Evolutionary conservation across 2,888 invertebrate genomes (phyloP), one percentile per base, ranked within the genome.

Genomic region (Tribolium freemani): DNA sequence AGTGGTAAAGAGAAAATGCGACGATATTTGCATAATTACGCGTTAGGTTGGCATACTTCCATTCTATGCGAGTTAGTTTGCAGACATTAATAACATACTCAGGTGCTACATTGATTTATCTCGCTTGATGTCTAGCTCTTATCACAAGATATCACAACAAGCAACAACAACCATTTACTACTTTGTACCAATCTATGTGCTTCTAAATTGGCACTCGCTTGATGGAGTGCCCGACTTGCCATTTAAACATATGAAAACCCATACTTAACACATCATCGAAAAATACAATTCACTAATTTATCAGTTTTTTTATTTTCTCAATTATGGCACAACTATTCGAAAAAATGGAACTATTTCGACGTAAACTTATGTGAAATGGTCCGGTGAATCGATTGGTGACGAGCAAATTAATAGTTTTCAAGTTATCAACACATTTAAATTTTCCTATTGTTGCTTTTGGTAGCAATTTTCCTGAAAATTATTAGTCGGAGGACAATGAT

Each of bases 21-120:
- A 67, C 73, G 72, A 77, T 74, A 81, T 81, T 78, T 80, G 79
- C 79, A 80, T 79, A 79, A 81, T 81, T 80, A 79, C 77, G 78
- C 76, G 75, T 76, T 77, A 75, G 75, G 74, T 77, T 80, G 80
- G 79, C 81, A 80, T 79, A 80, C 77, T 77, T 81, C 79, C 77
- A 80, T 75, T 76, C 74, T 75, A 67, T 72, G 60, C 64, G 73
- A 78, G 74, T 75, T 66, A 78, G 75, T 75, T 63, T 73, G 53
- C 72, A 70, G 79, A 78, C 79, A 78, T 73, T 80, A 80, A 80
- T 80, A 80, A 80, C 76, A 80, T 72, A 78, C 74, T 77, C 78
- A 78, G 76, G 79, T 79, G 79, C 72, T 78, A 78, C 77, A 78
- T 78, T 79, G 79, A 79, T 78, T 78, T 77, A 78, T 77, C 51